Base-by-base conservation (phyloP, 2,888 invertebrate genomes). In the Andrena trimmerana region DNA sequence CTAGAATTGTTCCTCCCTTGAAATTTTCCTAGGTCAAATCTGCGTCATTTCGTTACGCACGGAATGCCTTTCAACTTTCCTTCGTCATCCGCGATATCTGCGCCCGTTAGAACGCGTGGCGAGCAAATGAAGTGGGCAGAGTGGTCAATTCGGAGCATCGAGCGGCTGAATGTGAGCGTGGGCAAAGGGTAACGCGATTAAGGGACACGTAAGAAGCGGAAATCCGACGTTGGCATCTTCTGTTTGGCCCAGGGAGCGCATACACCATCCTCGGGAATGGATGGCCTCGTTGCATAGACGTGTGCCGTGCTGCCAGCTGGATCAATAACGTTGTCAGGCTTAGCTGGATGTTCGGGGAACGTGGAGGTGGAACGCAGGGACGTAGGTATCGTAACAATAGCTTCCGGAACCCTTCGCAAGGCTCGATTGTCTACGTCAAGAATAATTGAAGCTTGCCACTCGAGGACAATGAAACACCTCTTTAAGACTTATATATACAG, bases 271-370 rank as follows among this genome's bases (percentile, higher is more conserved):
- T 78, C 81, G 70, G 63, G 66, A 74, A 79, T 85, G 88, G 85
- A 83, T 90, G 89, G 86, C 90, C 90, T 89, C 87, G 85, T 90
- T 90, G 88, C 83, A 85, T 87, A 85, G 75, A 76, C 77, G 70
- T 69, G 72, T 16, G 33, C n/a, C 10, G 42, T 57, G 78, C 79
- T 72, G 79, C 81, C 89, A 85, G 75, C 63, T 81, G 83, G 89
- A 88, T 88, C 88, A 87, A 88, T 88, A 88, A 88, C 81, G 77
- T 24, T 76, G 79, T 69, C 81, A 86, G 78, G 74, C 81, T 82
- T 89, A 84, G 85, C 81, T 83, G 77, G 81, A 88, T 54, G 84
- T 86, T 79, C 71, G 84, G 81, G 42, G 63, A 50, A 77, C 20
- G 75, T 74, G 69, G 77, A 65, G 81, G 86, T 73, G 80, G 76